phyloP scores from a whole-genome alignment of 2,797 vertebrate species.

The Falco peregrinus region DNA sequence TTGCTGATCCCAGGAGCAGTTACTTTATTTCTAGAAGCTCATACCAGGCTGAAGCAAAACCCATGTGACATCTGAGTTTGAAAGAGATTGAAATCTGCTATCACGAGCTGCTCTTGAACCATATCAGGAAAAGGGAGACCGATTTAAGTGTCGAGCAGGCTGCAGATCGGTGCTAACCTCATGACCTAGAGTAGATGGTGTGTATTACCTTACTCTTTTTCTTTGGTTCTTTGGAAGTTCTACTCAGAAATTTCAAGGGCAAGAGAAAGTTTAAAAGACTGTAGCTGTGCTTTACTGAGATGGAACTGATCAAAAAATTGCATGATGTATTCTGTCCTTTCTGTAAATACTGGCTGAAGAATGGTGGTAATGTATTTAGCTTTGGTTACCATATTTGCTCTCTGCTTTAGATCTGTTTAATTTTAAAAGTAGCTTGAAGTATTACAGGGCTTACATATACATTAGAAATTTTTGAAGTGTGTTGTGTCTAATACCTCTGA shows the following conservation, averaged over 20 bases:
- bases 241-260: neutral
- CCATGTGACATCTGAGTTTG: neutral
- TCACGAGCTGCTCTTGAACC: neutral
- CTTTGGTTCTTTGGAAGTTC: neutral
- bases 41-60: neutral
- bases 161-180: neutral
- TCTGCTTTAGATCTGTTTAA: neutral
- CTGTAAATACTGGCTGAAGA: neutral
- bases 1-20: neutral
- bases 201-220: neutral
- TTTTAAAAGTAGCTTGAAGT: neutral
- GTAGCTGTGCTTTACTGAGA: neutral
- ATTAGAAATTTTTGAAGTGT: neutral
- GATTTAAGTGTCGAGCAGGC: neutral
- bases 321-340: neutral
- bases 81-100: neutral
- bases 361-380: neutral
- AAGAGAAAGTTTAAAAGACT: neutral
- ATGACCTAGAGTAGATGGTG: neutral
- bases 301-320: neutral
- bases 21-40: neutral
- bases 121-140: neutral
- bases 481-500: neutral
- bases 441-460: neutral
- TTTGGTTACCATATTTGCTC: neutral